Conservation (phyloP, 2,113 vertebrate species). For the Arvicanthis niloticus region DNA sequence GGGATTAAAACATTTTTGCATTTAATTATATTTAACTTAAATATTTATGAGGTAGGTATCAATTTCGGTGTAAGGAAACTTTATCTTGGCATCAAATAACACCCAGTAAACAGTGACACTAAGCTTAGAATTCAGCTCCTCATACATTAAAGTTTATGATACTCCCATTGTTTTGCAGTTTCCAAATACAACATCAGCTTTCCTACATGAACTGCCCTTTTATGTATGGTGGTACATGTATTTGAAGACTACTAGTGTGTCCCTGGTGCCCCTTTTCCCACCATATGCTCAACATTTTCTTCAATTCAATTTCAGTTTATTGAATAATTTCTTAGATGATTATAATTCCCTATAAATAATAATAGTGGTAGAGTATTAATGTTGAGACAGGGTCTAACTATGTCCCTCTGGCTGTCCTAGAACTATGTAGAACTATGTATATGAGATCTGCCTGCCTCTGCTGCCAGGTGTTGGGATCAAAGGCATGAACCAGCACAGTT, state of each 20-base stretch:
- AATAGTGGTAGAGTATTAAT: not conserved
- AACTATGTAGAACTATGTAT: not conserved
- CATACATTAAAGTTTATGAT: not conserved
- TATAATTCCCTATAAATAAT: not conserved
- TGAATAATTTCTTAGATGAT: conserved; percentile 14
- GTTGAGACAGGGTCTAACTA: not conserved
- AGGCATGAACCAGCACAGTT: not conserved
- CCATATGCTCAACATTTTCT: not conserved
- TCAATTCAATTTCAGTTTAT: conserved; percentile 1
- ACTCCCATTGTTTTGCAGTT: conserved; percentile 34
- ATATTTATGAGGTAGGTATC: conserved; percentile 56
- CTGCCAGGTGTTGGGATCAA: not conserved
- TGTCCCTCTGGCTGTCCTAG: not conserved
- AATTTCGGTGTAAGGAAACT: conserved; percentile 55
- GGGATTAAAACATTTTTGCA: conserved; percentile 52
- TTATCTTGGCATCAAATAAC: conserved; percentile 42
- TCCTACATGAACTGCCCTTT: not conserved
- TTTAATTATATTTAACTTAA: conserved; percentile 57
- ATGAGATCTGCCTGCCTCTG: not conserved
- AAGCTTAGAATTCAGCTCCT: conserved; percentile 52
- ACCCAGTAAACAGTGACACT: conserved; percentile 11
- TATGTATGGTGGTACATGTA: not conserved
- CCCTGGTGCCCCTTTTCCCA: not conserved
- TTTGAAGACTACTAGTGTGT: not conserved
- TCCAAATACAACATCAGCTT: conserved; percentile 34